These are phyloP conservation scores for Okapia johnstoni DNA, from an alignment of 2,113 vertebrate genomes.

Conservation along the genomic window DNA sequence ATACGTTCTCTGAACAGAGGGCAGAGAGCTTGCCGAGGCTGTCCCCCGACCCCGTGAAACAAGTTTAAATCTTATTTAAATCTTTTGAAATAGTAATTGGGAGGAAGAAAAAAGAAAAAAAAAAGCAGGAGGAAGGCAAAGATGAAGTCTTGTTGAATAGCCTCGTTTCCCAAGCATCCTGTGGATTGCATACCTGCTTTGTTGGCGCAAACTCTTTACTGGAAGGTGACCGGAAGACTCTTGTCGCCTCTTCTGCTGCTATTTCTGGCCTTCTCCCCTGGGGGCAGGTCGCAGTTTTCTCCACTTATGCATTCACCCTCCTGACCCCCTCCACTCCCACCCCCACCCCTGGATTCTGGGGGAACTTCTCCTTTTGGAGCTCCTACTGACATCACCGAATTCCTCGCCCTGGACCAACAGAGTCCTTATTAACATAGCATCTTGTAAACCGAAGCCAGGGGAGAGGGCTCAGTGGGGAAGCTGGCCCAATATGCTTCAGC, in stretches of 20 bases:
- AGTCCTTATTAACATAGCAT: constrained; percentile 1
- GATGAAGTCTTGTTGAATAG: not conserved
- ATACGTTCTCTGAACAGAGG: constrained; percentile 71
- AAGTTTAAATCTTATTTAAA: constrained; percentile 62
- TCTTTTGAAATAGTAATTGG: constrained; percentile 34
- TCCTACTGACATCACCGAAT: not conserved
- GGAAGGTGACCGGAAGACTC: accelerated
- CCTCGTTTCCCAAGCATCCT: not conserved
- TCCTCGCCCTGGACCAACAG: not conserved
- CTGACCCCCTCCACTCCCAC: not conserved
- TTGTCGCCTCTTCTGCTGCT: not conserved
- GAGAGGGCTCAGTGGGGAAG: constrained; percentile 11
- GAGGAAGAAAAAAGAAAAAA: not conserved
- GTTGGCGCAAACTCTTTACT: not conserved
- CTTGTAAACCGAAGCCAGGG: constrained; percentile 34
- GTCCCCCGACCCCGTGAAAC: constrained; percentile 62
- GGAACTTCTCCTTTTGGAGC: not conserved
- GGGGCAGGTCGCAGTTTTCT: not conserved
- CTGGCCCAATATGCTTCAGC: constrained; percentile 34
- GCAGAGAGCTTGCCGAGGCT: constrained; percentile 66
- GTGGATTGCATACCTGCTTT: not conserved
- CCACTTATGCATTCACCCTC: not conserved
- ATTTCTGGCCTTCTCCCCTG: not conserved
- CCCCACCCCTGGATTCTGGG: not conserved
- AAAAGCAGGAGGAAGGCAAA: not conserved